Evolutionary conservation across 2,888 invertebrate genomes (phyloP).

Genomic region (Hemicrepidius hirtus): DNA sequence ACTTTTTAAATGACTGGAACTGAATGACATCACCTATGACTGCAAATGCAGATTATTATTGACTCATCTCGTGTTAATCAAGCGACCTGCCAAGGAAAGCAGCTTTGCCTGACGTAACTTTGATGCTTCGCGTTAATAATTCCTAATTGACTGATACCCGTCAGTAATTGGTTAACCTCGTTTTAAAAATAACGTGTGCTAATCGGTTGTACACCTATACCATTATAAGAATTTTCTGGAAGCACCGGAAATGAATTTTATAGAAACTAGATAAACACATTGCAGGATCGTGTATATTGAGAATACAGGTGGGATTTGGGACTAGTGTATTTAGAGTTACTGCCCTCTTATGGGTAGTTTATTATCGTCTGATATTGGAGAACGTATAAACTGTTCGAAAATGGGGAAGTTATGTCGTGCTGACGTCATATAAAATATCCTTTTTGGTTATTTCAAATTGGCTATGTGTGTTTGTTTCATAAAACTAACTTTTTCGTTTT

Average conservation of each 20-base stretch:
- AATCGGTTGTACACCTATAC: not conserved
- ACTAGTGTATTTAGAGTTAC: constrained; percentile 43
- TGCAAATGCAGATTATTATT: constrained; percentile 41
- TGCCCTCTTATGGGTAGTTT: constrained; percentile 50
- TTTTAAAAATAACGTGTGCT: constrained; percentile 6
- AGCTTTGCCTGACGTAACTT: not conserved
- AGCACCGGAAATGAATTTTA: not conserved
- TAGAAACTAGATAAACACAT: too few relatives aligned
- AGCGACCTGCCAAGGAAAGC: constrained; percentile 34
- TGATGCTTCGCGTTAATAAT: constrained; percentile 27
- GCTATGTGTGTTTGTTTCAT: not conserved
- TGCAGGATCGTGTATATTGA: constrained; percentile 14
- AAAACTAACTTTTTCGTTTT: too few relatives aligned
- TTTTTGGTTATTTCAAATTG: not conserved
- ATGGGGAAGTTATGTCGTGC: constrained; percentile 24
- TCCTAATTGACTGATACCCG: constrained; percentile 30
- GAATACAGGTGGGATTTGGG: constrained; percentile 39
- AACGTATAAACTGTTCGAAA: constrained; percentile 43
- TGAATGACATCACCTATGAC: constrained; percentile 40
- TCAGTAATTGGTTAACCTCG: constrained; percentile 13
- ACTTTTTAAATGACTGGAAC: constrained; percentile 34
- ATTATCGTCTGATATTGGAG: constrained; percentile 44
- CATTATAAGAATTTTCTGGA: too few relatives aligned
- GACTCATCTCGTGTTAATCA: constrained; percentile 38
- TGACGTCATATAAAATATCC: constrained; percentile 10